Conservation (phyloP, 2,113 vertebrate species). For the Phyllostomus hastatus region DNA sequence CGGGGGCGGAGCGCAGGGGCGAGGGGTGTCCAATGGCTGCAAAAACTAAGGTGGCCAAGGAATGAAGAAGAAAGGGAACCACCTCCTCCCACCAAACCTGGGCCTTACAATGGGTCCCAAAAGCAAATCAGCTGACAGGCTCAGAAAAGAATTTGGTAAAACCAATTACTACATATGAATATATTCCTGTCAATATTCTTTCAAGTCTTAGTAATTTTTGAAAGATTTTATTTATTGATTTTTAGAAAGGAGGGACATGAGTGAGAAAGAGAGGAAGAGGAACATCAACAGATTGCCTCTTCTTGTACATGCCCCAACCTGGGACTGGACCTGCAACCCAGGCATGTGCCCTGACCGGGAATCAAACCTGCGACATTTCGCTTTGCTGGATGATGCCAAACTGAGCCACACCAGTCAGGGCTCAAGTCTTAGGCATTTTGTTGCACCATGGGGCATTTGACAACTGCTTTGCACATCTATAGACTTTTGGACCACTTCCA, state of each 20-base stretch:
- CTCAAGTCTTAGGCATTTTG: neutral
- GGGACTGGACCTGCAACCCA: no score
- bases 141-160: neutral
- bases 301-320: no score
- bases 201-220: neutral
- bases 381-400: no score
- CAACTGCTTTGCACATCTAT: neutral
- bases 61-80: neutral
- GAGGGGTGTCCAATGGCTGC: neutral
- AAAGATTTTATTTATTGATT: no score
- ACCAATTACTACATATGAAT: neutral
- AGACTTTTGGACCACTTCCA: neutral
- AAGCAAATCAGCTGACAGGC: neutral
- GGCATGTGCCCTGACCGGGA: no score
- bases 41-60: neutral
- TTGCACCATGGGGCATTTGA: neutral
- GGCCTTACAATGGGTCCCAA: neutral
- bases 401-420: no score
- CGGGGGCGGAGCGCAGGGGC: neutral
- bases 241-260: no score
- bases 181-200: neutral
- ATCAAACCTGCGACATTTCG: no score
- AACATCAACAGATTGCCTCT: no score
- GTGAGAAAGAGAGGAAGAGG: no score
- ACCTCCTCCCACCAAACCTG: neutral